Evolutionary conservation across 2,888 invertebrate genomes (phyloP).

Genomic region (Spodoptera littoralis): DNA sequence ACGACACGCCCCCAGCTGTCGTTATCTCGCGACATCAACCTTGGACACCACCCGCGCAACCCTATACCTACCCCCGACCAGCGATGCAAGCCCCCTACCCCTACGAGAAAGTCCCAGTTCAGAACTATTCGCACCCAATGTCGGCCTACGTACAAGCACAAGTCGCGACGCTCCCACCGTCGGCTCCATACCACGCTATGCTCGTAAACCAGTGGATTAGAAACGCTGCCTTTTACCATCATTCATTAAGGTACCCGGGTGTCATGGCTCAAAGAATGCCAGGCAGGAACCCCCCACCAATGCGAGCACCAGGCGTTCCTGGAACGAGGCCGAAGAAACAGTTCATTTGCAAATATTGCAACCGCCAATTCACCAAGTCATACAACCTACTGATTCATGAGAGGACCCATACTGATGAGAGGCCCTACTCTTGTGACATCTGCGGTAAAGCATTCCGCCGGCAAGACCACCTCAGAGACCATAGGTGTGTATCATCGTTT

Average conservation of each 20-base stretch:
- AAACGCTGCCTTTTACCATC: conserved; percentile 91
- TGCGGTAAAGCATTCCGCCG: conserved; percentile 98
- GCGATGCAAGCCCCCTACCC: conserved; percentile 77
- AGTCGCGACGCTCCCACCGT: conserved; percentile 82
- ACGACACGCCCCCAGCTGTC: conserved; percentile 86
- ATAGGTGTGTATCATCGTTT: conserved; percentile 90
- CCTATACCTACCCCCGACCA: conserved; percentile 79
- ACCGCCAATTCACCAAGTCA: conserved; percentile 98
- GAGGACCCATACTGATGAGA: conserved; percentile 98
- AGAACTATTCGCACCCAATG: conserved; percentile 79
- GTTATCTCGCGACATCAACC: conserved; percentile 81
- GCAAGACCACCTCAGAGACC: conserved; percentile 97
- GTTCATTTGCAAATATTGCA: conserved; percentile 99
- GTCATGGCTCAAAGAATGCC: conserved; percentile 86
- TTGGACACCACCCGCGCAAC: conserved; percentile 75
- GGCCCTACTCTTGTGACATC: conserved; percentile 98
- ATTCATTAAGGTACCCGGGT: conserved; percentile 84
- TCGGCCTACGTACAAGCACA: conserved; percentile 84
- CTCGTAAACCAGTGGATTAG: conserved; percentile 93
- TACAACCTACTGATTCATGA: conserved; percentile 99
- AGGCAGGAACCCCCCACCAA: conserved; percentile 86
- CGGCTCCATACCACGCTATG: conserved; percentile 88
- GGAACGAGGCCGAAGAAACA: conserved; percentile 93
- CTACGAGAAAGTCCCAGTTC: conserved; percentile 80
- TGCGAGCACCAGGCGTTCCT: conserved; percentile 88